Percentiles rank a stretch among this genome's conserved stretches.
Conservation (phyloP, 1,140 invertebrate genomes). For the Bombus sylvicola region DNA sequence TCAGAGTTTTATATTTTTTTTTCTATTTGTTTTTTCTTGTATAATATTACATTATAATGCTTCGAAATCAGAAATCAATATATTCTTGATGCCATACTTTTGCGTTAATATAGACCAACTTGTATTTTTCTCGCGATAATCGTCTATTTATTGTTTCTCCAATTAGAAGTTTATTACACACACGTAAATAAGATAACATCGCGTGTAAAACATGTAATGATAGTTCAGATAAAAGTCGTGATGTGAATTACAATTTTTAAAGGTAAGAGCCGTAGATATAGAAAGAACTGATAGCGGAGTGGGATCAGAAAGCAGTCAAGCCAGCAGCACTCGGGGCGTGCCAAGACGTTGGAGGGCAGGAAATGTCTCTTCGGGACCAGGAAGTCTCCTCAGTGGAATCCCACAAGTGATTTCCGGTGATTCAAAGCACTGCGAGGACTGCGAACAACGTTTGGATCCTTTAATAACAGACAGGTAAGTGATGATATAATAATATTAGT, state of each 20-base stretch:
- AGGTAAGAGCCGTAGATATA: conserved; percentile 85
- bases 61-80: too few species aligned
- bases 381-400: conserved; percentile 73
- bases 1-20: background rate
- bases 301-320: conserved; percentile 95
- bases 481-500: background rate
- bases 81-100: too few species aligned
- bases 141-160: background rate
- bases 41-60: too few species aligned
- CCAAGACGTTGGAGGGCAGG: conserved; percentile 76
- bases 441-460: conserved; percentile 79
- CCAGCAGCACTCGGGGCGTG: conserved; percentile 86
- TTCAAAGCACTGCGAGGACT: conserved; percentile 80
- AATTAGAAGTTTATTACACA: background rate
- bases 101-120: background rate
- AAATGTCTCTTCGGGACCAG: conserved; percentile 72
- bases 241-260: conserved; percentile 50
- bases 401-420: conserved; percentile 77
- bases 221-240: background rate
- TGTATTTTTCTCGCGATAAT: background rate
- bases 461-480: conserved; percentile 78
- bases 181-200: background rate
- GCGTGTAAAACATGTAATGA: too few species aligned
- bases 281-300: conserved; percentile 97
- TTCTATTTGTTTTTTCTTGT: background rate